These are phyloP conservation scores for Pygoscelis adeliae DNA, from an alignment of 2,113 vertebrate genomes.

Conservation along the genomic window DNA sequence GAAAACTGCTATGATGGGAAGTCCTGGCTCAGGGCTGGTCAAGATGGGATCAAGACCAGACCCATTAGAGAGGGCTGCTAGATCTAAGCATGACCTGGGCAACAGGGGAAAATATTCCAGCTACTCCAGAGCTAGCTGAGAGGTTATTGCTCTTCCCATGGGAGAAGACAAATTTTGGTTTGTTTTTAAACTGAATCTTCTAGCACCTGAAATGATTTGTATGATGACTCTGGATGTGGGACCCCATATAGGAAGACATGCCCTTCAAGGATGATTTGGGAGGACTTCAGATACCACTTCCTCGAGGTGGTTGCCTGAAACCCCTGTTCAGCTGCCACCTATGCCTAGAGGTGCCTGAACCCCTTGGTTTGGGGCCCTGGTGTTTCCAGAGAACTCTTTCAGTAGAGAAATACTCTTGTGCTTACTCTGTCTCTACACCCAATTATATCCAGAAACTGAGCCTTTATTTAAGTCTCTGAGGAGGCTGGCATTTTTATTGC, in stretches of 20 bases:
- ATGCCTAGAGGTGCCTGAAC: not conserved
- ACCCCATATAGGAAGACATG: fast-evolving
- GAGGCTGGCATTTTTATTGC: not conserved
- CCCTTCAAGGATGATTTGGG: not conserved
- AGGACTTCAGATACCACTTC: not conserved
- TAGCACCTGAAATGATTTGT: not conserved
- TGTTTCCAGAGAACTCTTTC: not conserved
- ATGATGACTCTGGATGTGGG: not conserved
- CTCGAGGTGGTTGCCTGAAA: not conserved
- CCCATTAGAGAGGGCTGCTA: not conserved
- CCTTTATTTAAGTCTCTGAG: not conserved
- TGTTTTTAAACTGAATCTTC: not conserved
- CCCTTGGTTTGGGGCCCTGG: not conserved
- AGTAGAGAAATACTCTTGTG: not conserved
- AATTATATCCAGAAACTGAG: not conserved
- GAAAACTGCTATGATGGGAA: fast-evolving
- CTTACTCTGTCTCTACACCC: not conserved
- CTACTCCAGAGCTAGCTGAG: not conserved
- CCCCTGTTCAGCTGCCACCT: not conserved
- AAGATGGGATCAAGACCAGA: not conserved
- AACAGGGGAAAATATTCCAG: not conserved
- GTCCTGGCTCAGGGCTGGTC: not conserved
- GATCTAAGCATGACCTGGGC: not conserved
- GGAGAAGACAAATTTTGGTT: not conserved
- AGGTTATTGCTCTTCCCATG: not conserved